phyloP scores from a whole-genome alignment of 2,888 invertebrate genomes.

The Synanthedon andrenaeformis region DNA sequence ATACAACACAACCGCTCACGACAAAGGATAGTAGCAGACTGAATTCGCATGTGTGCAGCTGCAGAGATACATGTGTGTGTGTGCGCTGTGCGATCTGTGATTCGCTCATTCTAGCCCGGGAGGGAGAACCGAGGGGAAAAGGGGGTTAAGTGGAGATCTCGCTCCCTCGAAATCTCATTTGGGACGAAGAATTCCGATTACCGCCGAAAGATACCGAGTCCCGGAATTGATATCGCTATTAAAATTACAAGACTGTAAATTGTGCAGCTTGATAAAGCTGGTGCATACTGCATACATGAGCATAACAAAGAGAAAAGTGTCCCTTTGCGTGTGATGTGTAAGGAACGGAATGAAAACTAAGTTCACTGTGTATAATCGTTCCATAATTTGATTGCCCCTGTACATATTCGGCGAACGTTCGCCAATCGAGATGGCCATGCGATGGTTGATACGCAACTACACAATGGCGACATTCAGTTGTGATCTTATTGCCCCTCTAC shows the following conservation, averaged over 20 bases:
- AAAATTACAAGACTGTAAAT: no score
- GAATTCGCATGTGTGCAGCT: slow-evolving; percentile 3
- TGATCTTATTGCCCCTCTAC: no score
- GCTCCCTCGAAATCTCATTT: neutral
- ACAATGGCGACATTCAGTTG: no score
- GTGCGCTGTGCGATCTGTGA: neutral
- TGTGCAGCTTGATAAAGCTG: neutral
- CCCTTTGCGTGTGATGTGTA: neutral
- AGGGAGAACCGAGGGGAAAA: slow-evolving; percentile 2
- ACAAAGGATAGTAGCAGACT: slow-evolving; percentile 46
- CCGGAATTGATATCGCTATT: neutral
- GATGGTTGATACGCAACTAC: no score
- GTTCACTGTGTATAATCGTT: no score
- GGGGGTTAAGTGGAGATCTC: slow-evolving; percentile 27
- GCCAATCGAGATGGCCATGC: no score
- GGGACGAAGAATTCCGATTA: neutral
- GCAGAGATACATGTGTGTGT: neutral
- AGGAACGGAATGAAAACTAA: neutral
- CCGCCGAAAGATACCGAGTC: neutral
- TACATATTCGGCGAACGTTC: no score
- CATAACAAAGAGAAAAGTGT: neutral
- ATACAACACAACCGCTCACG: slow-evolving; percentile 26
- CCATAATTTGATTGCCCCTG: no score
- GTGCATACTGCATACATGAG: neutral
- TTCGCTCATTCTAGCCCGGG: neutral